phyloP scores from a whole-genome alignment of 2,797 vertebrate genomes.

The Sebastes ruberrimus region DNA sequence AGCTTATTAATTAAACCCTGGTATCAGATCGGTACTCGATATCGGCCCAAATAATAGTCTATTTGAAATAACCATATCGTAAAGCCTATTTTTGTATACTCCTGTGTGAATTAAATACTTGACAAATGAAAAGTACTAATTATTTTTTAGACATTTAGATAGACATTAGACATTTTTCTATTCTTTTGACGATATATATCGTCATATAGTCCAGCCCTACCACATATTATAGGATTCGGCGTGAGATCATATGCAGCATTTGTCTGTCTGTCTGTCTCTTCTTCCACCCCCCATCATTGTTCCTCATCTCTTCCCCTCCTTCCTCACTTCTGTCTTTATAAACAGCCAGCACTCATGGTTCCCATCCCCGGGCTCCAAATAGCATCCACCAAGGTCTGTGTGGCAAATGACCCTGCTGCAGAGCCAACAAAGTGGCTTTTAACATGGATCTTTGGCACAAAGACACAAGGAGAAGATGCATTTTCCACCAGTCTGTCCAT shows the following conservation, averaged over 20 bases:
- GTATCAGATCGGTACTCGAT: no score
- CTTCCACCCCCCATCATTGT: neutral
- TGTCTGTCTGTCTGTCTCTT: neutral
- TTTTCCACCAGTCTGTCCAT: conserved; percentile 33
- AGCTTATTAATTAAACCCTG: no score
- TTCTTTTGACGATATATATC: no score
- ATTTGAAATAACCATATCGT: no score
- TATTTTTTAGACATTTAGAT: no score
- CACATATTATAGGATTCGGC: neutral
- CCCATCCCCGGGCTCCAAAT: conserved; percentile 58
- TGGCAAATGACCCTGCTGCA: conserved; percentile 44
- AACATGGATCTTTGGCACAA: conserved; percentile 48
- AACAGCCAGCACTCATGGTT: conserved; percentile 50
- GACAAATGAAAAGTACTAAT: no score
- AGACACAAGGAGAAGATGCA: conserved; percentile 14
- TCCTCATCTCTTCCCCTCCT: conserved; percentile 1
- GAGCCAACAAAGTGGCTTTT: conserved; percentile 49
- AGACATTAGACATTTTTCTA: no score
- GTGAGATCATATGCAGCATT: neutral
- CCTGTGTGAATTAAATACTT: no score
- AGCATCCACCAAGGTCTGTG: conserved; percentile 56
- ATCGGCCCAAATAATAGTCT: no score
- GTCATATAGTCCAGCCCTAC: no score
- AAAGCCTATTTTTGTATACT: no score
- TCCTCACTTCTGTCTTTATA: conserved; percentile 28